Percentiles rank a stretch among this genome's conserved stretches.
phyloP scores from a whole-genome alignment of 2,888 invertebrate genomes.

The Caenorhabditis sp. region DNA sequence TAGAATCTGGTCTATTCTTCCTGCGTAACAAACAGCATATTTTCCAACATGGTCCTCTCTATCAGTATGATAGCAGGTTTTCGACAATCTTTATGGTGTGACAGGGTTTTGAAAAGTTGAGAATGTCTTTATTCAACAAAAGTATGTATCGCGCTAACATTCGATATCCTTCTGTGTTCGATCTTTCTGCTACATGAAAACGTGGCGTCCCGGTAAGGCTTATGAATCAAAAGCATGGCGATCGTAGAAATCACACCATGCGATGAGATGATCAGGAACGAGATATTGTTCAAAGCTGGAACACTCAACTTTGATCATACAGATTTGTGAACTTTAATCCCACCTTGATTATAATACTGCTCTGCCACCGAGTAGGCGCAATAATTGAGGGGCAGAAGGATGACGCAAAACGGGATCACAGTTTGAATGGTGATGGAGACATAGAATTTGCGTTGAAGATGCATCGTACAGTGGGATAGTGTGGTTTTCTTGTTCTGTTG shows the following conservation, averaged over 20 bases:
- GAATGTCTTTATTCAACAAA: neutral
- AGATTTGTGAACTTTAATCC: too few relatives aligned
- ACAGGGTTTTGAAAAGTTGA: too few relatives aligned
- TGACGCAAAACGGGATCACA: constrained; percentile 17
- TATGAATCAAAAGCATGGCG: constrained; percentile 17
- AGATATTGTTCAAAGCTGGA: constrained; percentile 17
- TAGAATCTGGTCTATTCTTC: neutral
- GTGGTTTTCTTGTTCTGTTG: neutral
- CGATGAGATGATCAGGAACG: neutral
- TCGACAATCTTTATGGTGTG: too few relatives aligned
- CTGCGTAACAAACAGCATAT: too few relatives aligned
- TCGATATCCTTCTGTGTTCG: neutral
- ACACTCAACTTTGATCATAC: too few relatives aligned
- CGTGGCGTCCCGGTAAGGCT: constrained; percentile 24
- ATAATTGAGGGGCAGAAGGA: constrained; percentile 5
- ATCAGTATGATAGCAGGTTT: neutral
- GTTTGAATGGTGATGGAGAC: constrained; percentile 20
- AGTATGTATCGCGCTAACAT: neutral
- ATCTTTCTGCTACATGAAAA: neutral
- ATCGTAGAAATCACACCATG: constrained; percentile 13
- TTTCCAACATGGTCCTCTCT: too few relatives aligned
- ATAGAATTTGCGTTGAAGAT: constrained; percentile 30
- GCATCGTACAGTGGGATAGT: constrained; percentile 7
- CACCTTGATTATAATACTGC: constrained; percentile 29
- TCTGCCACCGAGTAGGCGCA: neutral